Conservation (phyloP, 2,797 vertebrate species). For the Thripadectes ignobilis region DNA sequence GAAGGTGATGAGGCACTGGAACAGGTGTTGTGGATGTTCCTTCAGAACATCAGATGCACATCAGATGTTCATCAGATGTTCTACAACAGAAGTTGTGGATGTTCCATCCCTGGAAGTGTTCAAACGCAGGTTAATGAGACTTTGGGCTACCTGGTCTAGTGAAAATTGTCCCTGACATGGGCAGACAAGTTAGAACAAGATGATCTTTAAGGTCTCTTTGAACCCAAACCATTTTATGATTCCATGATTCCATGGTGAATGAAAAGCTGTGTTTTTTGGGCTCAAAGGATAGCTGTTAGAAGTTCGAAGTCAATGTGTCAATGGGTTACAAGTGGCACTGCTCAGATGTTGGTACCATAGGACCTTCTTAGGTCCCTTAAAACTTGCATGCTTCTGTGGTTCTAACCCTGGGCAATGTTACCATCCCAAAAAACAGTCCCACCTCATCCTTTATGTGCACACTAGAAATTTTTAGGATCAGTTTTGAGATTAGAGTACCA, state of each 20-base stretch:
- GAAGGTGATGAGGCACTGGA: not conserved
- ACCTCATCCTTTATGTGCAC: not conserved
- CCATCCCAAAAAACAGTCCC: not conserved
- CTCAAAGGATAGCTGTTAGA: not conserved
- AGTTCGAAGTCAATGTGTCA: not conserved
- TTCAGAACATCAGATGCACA: too few relatives aligned
- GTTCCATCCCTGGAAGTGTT: not conserved
- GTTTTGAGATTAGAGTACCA: not conserved
- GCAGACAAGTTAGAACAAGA: not conserved
- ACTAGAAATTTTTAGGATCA: not conserved
- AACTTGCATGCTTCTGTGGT: fast-evolving
- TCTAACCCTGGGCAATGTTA: not conserved
- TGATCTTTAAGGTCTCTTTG: not conserved
- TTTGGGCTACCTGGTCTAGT: not conserved
- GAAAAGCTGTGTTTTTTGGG: not conserved
- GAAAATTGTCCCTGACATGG: not conserved
- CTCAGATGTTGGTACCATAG: not conserved
- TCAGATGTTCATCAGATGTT: too few relatives aligned
- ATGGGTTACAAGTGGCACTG: not conserved
- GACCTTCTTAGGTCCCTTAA: not conserved
- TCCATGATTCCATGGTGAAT: not conserved
- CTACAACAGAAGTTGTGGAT: not conserved
- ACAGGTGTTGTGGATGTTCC: not conserved
- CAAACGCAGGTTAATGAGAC: not conserved
- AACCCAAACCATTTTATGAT: not conserved